Evolutionary conservation across 2,888 invertebrate genomes (phyloP).

Genomic region (Girardia tigrina): DNA sequence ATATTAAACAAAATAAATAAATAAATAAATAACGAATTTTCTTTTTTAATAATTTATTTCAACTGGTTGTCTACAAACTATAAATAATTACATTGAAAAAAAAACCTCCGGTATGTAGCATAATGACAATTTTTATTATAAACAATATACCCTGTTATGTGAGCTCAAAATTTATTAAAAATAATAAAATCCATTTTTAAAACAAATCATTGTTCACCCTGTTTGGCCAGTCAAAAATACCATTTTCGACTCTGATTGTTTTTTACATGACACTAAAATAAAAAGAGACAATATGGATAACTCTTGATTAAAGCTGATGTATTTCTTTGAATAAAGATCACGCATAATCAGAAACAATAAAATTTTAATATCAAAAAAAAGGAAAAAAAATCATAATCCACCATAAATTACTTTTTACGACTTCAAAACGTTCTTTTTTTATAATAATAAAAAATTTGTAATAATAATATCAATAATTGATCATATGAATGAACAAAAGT

Average conservation of each 20-base stretch:
- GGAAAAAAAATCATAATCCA: not conserved
- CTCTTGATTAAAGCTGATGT: constrained; percentile 14
- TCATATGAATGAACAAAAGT: no score
- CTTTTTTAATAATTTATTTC: not conserved
- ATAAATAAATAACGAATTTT: not conserved
- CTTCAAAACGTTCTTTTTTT: no score
- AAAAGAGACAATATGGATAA: not conserved
- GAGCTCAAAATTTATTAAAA: not conserved
- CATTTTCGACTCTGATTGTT: constrained; percentile 10
- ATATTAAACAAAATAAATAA: not conserved
- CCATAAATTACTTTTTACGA: not conserved
- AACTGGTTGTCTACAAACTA: constrained; percentile 17
- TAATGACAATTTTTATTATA: constrained; percentile 6
- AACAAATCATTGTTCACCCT: constrained; percentile 23
- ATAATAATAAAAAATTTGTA: no score
- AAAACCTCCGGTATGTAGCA: constrained; percentile 21
- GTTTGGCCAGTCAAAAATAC: constrained; percentile 18
- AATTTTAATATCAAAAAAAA: no score
- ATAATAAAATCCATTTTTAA: not conserved
- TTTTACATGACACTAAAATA: not conserved
- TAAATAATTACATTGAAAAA: constrained; percentile 5
- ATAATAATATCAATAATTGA: no score
- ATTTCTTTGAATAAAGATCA: not conserved
- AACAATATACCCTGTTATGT: constrained; percentile 20
- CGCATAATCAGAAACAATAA: no score